Evolutionary conservation across 2,113 vertebrate genomes (phyloP).

Genomic region (Gobio gobio): DNA sequence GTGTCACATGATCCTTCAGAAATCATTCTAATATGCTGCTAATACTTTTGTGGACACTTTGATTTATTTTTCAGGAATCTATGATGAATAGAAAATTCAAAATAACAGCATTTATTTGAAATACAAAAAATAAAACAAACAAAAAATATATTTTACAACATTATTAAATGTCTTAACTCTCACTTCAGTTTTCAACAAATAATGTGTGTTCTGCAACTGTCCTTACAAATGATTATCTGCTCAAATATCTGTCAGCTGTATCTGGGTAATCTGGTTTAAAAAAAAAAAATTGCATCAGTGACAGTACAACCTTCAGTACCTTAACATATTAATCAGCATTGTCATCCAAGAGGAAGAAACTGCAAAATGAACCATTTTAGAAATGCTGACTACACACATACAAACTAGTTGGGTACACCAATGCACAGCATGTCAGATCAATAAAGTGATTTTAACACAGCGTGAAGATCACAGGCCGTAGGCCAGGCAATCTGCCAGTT

Average conservation of each 20-base stretch:
- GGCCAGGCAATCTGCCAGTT: conserved; percentile 7
- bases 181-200: too few relatives aligned
- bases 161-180: too few relatives aligned
- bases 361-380: background rate
- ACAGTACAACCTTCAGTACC: background rate
- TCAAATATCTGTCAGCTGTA: background rate
- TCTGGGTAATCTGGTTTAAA: background rate
- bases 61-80: too few relatives aligned
- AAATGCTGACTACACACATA: conserved; percentile 7
- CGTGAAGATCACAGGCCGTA: conserved; percentile 5
- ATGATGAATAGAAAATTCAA: too few relatives aligned
- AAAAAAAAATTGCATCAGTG: background rate
- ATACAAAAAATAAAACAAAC: too few relatives aligned
- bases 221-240: background rate
- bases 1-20: background rate
- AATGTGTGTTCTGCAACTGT: too few relatives aligned
- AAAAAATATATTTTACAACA: too few relatives aligned
- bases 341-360: background rate
- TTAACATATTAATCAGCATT: conserved; percentile 8
- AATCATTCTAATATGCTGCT: background rate
- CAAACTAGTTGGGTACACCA: background rate
- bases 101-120: background rate
- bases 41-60: background rate
- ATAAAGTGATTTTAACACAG: conserved; percentile 31
- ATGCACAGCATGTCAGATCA: conserved; percentile 12